A percentile compares a stretch with the other conserved stretches of the same genome.
Conservation (phyloP, 2,888 invertebrate genomes). For the Chrysolina oricalcia region DNA sequence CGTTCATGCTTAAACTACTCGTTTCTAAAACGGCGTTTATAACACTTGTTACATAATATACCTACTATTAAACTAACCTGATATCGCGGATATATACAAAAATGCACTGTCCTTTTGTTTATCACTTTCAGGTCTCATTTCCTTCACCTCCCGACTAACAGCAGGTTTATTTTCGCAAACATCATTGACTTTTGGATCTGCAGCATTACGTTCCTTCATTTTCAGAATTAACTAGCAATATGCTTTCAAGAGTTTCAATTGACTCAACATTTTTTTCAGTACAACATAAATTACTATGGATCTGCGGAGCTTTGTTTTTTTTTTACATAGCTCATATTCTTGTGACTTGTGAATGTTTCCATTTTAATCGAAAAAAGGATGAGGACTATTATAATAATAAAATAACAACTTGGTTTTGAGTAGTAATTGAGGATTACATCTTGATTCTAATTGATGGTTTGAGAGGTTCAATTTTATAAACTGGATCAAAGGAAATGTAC, state of each 20-base stretch:
- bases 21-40: not conserved
- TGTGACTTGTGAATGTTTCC: constrained; percentile 1
- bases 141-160: constrained; percentile 31
- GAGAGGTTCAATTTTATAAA: constrained; percentile 3
- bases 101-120: constrained; percentile 38
- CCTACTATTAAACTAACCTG: constrained; percentile 47
- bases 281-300: not conserved
- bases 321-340: not conserved
- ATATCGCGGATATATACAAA: constrained; percentile 52
- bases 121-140: constrained; percentile 39
- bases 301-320: not conserved
- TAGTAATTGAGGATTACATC: not conserved
- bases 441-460: constrained; percentile 14
- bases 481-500: constrained; percentile 12
- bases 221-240: not conserved
- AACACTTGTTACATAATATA: not conserved
- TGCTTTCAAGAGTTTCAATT: not conserved
- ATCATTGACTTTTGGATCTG: constrained; percentile 30
- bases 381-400: constrained; percentile 9
- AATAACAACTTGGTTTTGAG: constrained; percentile 17
- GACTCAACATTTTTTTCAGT: not conserved
- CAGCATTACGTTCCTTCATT: not conserved
- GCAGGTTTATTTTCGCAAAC: constrained; percentile 43
- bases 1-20: no score
- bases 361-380: constrained; percentile 16